Evolutionary conservation across 1,140 invertebrate species (phyloP), one percentile per base, ranked within the genome.

Genomic region (Drosophila funebris): DNA sequence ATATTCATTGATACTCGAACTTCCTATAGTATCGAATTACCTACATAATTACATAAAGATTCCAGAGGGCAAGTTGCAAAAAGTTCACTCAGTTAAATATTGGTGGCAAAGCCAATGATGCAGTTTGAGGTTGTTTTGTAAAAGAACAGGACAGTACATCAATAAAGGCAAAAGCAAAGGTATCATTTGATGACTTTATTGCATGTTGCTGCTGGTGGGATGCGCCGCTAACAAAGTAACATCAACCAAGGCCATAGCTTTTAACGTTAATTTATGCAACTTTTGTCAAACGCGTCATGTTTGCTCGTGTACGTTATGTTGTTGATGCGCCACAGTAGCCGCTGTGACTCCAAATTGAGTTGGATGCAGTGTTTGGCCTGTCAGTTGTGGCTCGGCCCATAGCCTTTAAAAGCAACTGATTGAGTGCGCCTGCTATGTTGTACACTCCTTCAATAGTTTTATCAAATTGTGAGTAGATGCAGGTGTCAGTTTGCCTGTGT

Each of bases 241-340:
- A 76, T 56, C 68, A 73, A 67, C 68, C 60, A 74, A 56, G 77
- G 56, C 73, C 66, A 81, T 87, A 66, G 81, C 82, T 82, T 85
- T 85, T 85, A 85, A 85, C 82, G 83, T 87, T 85, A 85, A 85
- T 85, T 85, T 85, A 85, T 85, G 82, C 82, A 87, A 82, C 82
- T 87, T 85, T 85, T 78, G 82, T 78, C 81, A 82, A 85, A 85
- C 78, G 82, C 67, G 63, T 63, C 44, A 22, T 50, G 63, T 70
- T 52, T 75, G 62, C 33, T 70, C 52, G 36, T 72, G 43, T 68
- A 52, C 48, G 13, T 48, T 58, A 72, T 73, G 58, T 70, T 78
- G 78, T 69, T 66, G 60, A 29, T 68, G 79, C 46, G 57, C 53
- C 27, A 48, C 57, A 70, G 41, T 50, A 31, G 62, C 44, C 41